Evolutionary conservation across 2,888 invertebrate species (phyloP), one percentile per base, ranked within the genome.

Genomic region (Cetonia aurata): DNA sequence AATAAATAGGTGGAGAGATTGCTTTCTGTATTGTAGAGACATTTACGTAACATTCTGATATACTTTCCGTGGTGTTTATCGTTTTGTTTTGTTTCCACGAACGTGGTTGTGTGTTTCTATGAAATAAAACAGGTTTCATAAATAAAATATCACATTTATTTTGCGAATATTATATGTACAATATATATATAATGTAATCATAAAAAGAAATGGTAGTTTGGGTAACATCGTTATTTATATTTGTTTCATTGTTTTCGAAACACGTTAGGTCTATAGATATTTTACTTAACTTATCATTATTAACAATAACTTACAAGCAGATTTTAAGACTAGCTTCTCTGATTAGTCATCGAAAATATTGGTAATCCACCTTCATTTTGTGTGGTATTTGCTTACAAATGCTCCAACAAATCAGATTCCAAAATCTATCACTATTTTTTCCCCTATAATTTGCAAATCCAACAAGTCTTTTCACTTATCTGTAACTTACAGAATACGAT

Each of bases 401-500:
- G n/a, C n/a, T n/a, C n/a, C n/a, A n/a, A n/a, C n/a, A n/a, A n/a
- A n/a, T n/a, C n/a, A n/a, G n/a, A n/a, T 25, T 25, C 4, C 25
- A 25, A 1, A 1, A 25, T 25, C 4, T 3, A 3, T 25, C 25
- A 25, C 25, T 25, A 25, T 3, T 4, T 25, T 25, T 25, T 25
- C 4, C 25, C 25, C 4, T 4, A 4, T 25, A 25, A 25, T 25
- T 56, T 56, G 13, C n/a, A 8, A 19, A 17, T 25, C 15, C 13
- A 6, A 25, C 3, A 10, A 6, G 15, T 13, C 52, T 48, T 77
- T 73, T 80, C 4, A 25, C 25, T 25, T 25, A 25, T 25, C 25
- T 1, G 25, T 25, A 94, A 80, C 91, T 90, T 74, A 94, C 90
- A 74, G 91, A 88, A 83, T 95, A 95, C 4, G 94, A 94, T 15